A percentile compares a stretch with the other conserved stretches of the same genome.
These are phyloP conservation scores for Drosophila orena DNA, from an alignment of 1,140 invertebrate species.

Conservation along the genomic window DNA sequence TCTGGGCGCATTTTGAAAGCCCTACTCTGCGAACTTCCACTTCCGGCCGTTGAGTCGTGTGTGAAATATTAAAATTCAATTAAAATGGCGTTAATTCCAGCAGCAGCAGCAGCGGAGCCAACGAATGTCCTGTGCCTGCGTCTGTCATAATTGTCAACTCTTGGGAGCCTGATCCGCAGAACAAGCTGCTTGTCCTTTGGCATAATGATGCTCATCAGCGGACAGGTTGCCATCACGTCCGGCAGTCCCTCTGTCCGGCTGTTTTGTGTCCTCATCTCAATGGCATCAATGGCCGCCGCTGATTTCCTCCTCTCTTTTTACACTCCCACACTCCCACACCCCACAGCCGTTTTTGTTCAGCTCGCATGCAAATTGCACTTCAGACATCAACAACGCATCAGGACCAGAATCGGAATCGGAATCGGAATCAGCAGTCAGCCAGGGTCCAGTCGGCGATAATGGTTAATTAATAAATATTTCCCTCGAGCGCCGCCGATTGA, in stretches of 20 bases:
- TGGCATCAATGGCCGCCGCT: slow-evolving; percentile 56
- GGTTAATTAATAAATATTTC: slow-evolving; percentile 81
- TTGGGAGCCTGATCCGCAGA: slow-evolving; percentile 42
- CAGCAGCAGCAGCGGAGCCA: slow-evolving; percentile 28
- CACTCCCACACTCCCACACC: background rate
- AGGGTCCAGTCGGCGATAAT: slow-evolving; percentile 61
- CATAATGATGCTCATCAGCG: slow-evolving; percentile 80
- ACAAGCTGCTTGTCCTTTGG: slow-evolving; percentile 63
- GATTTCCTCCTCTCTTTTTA: slow-evolving; percentile 44
- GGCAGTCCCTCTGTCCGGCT: slow-evolving; percentile 14
- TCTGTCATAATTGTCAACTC: slow-evolving; percentile 81
- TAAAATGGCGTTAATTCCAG: slow-evolving; percentile 84
- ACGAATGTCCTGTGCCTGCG: slow-evolving; percentile 45
- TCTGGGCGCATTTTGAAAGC: slow-evolving; percentile 52
- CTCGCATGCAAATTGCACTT: slow-evolving; percentile 77
- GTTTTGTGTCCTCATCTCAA: slow-evolving; percentile 42
- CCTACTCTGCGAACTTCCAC: slow-evolving; percentile 41
- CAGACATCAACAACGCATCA: slow-evolving; percentile 68
- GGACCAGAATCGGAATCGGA: slow-evolving; percentile 26
- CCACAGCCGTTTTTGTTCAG: slow-evolving; percentile 27
- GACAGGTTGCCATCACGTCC: slow-evolving; percentile 44
- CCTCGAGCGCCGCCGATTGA: slow-evolving; percentile 30
- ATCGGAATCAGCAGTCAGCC: slow-evolving; percentile 32
- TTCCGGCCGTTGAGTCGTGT: slow-evolving; percentile 73
- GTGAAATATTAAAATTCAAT: slow-evolving; percentile 85